Evolutionary conservation across 2,888 invertebrate genomes (phyloP).

Genomic region (Ophion ventricosus): DNA sequence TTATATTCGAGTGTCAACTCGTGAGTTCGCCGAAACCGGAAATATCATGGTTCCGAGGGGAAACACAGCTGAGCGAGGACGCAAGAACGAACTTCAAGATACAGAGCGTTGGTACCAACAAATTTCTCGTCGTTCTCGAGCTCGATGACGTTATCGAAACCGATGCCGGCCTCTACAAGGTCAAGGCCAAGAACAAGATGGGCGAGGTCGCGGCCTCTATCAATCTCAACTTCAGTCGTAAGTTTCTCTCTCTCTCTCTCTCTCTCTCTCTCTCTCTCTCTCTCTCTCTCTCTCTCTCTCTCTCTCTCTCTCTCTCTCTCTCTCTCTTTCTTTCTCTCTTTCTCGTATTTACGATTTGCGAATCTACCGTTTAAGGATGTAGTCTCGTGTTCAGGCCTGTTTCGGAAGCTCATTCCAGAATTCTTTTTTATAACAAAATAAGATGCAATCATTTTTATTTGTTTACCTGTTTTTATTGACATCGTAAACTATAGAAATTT

Average conservation of each 20-base stretch:
- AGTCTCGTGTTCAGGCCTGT: too few species aligned
- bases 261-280: not conserved
- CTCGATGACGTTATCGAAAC: conserved; percentile 98
- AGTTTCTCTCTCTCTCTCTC: conserved; percentile 84
- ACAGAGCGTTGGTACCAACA: conserved; percentile 93
- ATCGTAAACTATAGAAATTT: too few species aligned
- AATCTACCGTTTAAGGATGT: too few species aligned
- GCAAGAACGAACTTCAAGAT: conserved; percentile 94
- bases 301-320: too few species aligned
- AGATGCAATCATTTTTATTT: too few species aligned
- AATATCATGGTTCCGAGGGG: conserved; percentile 96
- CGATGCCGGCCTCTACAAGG: conserved; percentile 98
- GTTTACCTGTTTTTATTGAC: too few species aligned
- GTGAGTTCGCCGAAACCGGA: conserved; percentile 94
- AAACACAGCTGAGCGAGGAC: conserved; percentile 93
- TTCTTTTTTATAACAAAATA: too few species aligned
- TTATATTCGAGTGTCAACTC: conserved; percentile 97
- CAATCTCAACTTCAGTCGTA: conserved; percentile 98
- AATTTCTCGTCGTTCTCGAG: conserved; percentile 95
- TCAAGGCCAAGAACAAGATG: conserved; percentile 98
- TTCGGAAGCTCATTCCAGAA: too few species aligned
- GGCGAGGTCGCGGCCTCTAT: conserved; percentile 98
- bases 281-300: conserved; percentile 13
- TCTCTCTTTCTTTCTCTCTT: not conserved
- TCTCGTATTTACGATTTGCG: not conserved